These are phyloP conservation scores for Pimpla rufipes DNA, from an alignment of 2,888 invertebrate genomes.

Conservation along the genomic window DNA sequence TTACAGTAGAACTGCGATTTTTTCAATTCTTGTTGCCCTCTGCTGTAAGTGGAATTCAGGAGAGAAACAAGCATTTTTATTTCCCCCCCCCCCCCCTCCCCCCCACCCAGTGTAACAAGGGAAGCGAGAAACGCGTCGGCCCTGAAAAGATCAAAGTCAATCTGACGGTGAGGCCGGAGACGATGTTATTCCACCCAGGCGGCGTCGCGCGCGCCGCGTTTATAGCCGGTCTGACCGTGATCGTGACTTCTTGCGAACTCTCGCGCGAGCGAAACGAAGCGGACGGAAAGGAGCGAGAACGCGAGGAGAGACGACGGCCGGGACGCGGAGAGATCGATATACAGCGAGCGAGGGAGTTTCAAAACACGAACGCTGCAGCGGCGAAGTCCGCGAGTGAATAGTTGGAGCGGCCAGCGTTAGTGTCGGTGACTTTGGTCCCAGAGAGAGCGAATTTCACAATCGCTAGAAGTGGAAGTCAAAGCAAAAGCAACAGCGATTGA, in stretches of 20 bases:
- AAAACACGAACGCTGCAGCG: neutral
- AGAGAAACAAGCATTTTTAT: slow-evolving; percentile 10
- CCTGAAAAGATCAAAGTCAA: slow-evolving; percentile 59
- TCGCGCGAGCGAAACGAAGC: slow-evolving; percentile 33
- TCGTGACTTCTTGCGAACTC: slow-evolving; percentile 61
- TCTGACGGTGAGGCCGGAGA: slow-evolving; percentile 11
- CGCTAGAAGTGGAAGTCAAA: no score
- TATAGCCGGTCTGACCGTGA: slow-evolving; percentile 48
- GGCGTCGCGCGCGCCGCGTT: neutral
- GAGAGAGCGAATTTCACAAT: no score
- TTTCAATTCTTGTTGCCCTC: no score
- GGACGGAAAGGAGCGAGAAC: slow-evolving; percentile 16
- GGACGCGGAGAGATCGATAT: slow-evolving; percentile 13
- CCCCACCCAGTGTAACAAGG: slow-evolving; percentile 4
- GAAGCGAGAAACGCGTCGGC: slow-evolving; percentile 39
- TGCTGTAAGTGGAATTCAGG: slow-evolving; percentile 2
- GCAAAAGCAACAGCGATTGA: slow-evolving; percentile 56
- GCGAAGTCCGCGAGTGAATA: neutral
- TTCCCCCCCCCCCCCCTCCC: neutral
- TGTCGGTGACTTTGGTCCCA: slow-evolving; percentile 50
- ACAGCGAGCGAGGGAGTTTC: slow-evolving; percentile 9
- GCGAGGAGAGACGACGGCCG: no score
- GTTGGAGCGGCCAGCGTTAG: slow-evolving; percentile 16
- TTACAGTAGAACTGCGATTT: no score
- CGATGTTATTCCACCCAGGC: slow-evolving; percentile 1